phyloP scores from a whole-genome alignment of 2,888 invertebrate species.

The Petrolisthes cinctipes region DNA sequence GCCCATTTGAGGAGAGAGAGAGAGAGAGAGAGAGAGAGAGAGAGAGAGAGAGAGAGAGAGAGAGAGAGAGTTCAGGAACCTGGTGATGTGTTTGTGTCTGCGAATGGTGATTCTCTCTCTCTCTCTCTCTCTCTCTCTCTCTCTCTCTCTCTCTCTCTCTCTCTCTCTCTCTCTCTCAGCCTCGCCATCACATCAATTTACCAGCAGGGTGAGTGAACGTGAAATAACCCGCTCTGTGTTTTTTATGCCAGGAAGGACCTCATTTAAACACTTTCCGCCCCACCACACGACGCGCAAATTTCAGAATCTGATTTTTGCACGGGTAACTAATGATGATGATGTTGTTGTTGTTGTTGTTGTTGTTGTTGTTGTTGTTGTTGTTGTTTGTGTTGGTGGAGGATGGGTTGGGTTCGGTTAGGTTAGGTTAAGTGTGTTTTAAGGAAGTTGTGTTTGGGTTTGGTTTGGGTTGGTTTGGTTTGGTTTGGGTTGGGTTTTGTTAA shows the following conservation, averaged over 20 bases:
- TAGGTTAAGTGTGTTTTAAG: no score
- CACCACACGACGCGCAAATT: background rate
- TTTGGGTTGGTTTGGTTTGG: no score
- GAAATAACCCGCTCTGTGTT: background rate
- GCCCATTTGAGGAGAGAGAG: background rate
- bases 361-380: background rate
- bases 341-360: background rate
- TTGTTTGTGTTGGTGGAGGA: background rate
- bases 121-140: conserved; percentile 21
- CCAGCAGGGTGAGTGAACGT: conserved; percentile 1
- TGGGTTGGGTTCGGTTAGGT: background rate
- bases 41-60: background rate
- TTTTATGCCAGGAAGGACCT: background rate
- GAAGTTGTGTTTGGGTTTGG: no score
- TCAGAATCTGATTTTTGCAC: conserved; percentile 8
- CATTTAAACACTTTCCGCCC: background rate
- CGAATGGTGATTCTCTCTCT: background rate
- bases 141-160: conserved; percentile 10
- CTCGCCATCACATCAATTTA: background rate
- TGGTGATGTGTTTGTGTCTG: background rate
- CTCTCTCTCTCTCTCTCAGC: background rate
- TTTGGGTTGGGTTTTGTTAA: no score
- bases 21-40: background rate
- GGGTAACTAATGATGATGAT: conserved; percentile 35
- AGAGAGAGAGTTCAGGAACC: background rate